phyloP scores from a whole-genome alignment of 23 tunicate species.

The Oikopleura vanhoeffeni region DNA sequence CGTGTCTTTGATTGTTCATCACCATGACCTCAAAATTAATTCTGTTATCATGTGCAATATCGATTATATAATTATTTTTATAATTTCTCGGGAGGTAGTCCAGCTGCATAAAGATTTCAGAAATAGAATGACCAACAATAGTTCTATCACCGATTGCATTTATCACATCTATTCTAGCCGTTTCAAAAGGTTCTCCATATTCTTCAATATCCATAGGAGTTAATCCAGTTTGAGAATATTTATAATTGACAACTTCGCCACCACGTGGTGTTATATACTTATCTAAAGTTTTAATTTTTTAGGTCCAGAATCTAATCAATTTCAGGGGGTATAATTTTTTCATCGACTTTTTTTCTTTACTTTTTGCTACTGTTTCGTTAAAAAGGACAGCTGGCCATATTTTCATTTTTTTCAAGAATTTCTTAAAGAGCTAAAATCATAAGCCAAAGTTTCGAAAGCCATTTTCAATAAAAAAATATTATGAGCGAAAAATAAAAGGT shows the following conservation, averaged over 20 bases:
- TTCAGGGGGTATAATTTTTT: too few species aligned
- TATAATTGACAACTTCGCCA: neutral
- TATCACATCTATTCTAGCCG: neutral
- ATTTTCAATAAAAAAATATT: too few species aligned
- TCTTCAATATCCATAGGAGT: neutral
- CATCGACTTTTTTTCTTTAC: too few species aligned
- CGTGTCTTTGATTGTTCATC: neutral
- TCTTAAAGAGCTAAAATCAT: too few species aligned
- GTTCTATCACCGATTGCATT: neutral
- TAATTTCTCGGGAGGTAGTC: neutral
- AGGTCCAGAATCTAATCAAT: too few species aligned
- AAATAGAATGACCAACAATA: neutral
- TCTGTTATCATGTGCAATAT: neutral
- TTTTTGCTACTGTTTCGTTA: too few species aligned
- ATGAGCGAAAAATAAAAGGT: too few species aligned
- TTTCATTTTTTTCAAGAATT: too few species aligned
- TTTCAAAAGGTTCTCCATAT: neutral
- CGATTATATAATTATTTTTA: neutral
- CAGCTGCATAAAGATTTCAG: neutral
- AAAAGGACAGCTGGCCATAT: too few species aligned
- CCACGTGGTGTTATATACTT: neutral
- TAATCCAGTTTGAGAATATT: neutral
- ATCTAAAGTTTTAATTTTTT: too few species aligned
- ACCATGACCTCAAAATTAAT: neutral
- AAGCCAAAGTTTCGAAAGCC: too few species aligned